These are phyloP conservation scores for Pseudanteris insignis DNA, from an alignment of 2,888 invertebrate genomes.

Conservation along the genomic window DNA sequence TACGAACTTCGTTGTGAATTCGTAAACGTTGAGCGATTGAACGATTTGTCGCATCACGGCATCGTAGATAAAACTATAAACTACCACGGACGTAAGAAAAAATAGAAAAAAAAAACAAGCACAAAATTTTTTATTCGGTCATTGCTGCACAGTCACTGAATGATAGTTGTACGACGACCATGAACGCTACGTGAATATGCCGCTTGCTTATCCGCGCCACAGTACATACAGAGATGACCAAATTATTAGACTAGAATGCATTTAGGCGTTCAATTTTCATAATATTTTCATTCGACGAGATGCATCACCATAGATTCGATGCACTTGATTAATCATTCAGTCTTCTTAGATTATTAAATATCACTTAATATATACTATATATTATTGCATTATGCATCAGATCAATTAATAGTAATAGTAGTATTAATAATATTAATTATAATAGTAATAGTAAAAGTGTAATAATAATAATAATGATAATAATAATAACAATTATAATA, in stretches of 20 bases:
- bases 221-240: conserved; percentile 18
- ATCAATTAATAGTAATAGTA: neutral
- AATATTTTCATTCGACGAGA: neutral
- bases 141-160: conserved; percentile 37
- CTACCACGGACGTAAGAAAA: conserved; percentile 6
- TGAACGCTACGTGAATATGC: conserved; percentile 38
- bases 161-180: conserved; percentile 22
- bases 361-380: too few species aligned
- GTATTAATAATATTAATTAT: neutral
- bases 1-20: too few species aligned
- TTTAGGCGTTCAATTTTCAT: conserved; percentile 24
- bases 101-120: conserved; percentile 6
- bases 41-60: too few species aligned
- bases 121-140: too few species aligned
- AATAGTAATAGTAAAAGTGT: too few species aligned
- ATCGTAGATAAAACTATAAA: conserved; percentile 9
- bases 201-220: conserved; percentile 27
- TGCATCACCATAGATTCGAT: conserved; percentile 8
- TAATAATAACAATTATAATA: neutral
- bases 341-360: conserved; percentile 13
- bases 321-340: conserved; percentile 17
- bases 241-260: conserved; percentile 31
- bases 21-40: too few species aligned
- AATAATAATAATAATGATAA: too few species aligned
- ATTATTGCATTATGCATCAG: neutral